phyloP scores from a whole-genome alignment of 2,113 vertebrate species.

The Ceyx cyanopectus region DNA sequence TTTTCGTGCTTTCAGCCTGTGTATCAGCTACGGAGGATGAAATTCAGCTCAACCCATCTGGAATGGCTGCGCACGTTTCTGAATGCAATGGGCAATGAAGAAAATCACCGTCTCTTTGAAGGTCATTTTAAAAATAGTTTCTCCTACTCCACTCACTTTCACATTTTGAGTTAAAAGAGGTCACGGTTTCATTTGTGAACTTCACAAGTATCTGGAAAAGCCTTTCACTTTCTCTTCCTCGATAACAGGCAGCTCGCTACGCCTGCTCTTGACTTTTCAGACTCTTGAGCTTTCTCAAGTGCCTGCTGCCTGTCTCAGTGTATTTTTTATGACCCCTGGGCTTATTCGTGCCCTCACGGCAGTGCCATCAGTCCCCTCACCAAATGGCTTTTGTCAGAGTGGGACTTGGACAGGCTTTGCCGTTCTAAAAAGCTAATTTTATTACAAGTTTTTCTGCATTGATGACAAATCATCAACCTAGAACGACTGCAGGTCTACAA shows the following conservation, averaged over 20 bases:
- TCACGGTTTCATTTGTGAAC: neutral
- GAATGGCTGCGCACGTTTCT: neutral
- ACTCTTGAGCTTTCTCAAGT: neutral
- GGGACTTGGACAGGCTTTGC: conserved; percentile 2
- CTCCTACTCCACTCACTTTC: neutral
- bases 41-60: neutral
- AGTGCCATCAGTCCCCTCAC: neutral
- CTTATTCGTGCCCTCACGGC: neutral
- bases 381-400: neutral
- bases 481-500: neutral
- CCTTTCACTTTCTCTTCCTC: conserved; percentile 46
- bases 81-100: neutral
- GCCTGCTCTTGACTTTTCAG: neutral
- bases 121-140: neutral
- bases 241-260: neutral
- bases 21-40: neutral
- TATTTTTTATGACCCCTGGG: neutral
- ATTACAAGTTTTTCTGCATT: neutral
- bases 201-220: neutral
- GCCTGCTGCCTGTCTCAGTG: neutral
- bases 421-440: neutral
- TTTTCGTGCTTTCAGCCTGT: neutral
- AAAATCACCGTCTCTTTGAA: neutral
- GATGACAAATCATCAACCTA: neutral
- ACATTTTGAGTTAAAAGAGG: neutral